Base-by-base conservation (phyloP, 1,140 invertebrate genomes). In the Holcopasites calliopsidis region DNA sequence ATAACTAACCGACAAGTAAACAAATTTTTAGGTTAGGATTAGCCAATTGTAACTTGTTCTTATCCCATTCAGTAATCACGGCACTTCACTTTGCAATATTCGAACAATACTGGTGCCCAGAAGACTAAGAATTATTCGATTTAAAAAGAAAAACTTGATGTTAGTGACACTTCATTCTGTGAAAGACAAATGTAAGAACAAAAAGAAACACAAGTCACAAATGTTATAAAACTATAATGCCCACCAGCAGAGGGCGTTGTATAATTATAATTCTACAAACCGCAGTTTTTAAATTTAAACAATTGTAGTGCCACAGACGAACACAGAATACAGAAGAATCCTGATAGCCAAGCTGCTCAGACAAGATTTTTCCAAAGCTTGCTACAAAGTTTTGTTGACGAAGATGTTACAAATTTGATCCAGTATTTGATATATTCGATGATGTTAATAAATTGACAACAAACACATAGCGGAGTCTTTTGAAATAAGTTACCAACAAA, bases 1-100 rank as follows among this genome's bases (percentile, higher is more conserved):
- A 49, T 49, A 28, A 64, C 61, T 54, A 26, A 73, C 38, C 49
- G 10, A 73, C n/a, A 16, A 23, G 21, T 49, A 73, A 73, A 44
- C n/a, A 73, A 54, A 42, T 16, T 65, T 64, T 33, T 42, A 66
- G 61, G 49, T 65, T 66, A 73, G 5, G 26, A 62, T 71, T n/a
- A 55, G 16, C 3, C 13, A n/a, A n/a, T 28, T 54, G 3, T 54
- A 64, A 65, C 38, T 21, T 52, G 13, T 8, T 33, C 31, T 55
- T 55, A 54, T 44, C 40, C 16, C 1, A 35, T 42, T 44, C 13
- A 21, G 31, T 44, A 16, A 42, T 35, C 35, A 21, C 35, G 10
- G 26, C n/a, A 44, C 28, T 35, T 21, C 21, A 54, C 60, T 42
- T 54, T 18, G 13, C 21, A 50, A 58, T 18, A 26, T n/a, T 33